Evolutionary conservation across 1,140 invertebrate species (phyloP).

Genomic region (Monomorium pharaonis): DNA sequence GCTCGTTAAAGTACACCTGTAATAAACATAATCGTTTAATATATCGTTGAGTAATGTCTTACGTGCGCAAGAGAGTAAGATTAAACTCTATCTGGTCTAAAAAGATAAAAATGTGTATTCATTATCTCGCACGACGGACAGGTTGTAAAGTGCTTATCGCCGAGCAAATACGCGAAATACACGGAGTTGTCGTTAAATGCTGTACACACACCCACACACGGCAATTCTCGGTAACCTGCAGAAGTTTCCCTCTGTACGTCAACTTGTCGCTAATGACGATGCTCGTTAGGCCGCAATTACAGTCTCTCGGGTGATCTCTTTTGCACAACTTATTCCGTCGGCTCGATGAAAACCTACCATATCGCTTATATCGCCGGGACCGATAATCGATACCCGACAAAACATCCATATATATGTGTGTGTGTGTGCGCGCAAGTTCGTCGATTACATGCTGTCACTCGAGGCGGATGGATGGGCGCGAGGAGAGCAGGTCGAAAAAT

Average conservation of each 20-base stretch:
- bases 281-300: constrained; percentile 2
- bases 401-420: too few relatives aligned
- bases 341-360: not conserved
- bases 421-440: not conserved
- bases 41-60: not conserved
- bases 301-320: not conserved
- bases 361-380: not conserved
- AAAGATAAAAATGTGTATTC: not conserved
- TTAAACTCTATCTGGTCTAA: not conserved
- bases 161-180: constrained; percentile 2
- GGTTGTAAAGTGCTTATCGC: not conserved
- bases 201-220: too few relatives aligned
- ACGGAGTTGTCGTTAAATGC: not conserved
- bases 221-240: not conserved
- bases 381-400: constrained; percentile 25
- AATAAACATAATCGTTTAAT: not conserved
- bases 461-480: not conserved
- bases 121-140: not conserved
- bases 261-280: not conserved
- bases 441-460: constrained; percentile 29
- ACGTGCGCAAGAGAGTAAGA: not conserved
- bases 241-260: not conserved
- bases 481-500: not conserved
- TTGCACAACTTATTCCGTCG: not conserved
- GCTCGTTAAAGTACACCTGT: not conserved